Evolutionary conservation across 2,797 vertebrate species (phyloP).

Genomic region (Morelia viridis): DNA sequence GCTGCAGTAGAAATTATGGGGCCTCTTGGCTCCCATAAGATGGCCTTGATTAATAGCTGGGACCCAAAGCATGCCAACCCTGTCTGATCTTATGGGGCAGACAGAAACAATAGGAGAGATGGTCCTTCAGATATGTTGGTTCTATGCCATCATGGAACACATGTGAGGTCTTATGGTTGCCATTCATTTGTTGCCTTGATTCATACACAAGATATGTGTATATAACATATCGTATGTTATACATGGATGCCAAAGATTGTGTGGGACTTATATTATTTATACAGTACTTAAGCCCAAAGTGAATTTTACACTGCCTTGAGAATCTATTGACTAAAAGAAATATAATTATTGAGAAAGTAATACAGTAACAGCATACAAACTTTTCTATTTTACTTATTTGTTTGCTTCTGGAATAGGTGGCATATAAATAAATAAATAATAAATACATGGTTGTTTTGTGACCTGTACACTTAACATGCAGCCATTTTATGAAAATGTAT

Average conservation of each 20-base stretch:
- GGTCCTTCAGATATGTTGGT: too few relatives aligned
- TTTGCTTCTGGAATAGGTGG: not conserved
- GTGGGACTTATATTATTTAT: fast-evolving
- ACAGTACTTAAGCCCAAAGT: not conserved
- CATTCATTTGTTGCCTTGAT: not conserved
- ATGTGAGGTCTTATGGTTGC: not conserved
- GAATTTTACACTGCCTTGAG: not conserved
- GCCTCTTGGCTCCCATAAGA: too few relatives aligned
- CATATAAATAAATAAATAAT: not conserved
- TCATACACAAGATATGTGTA: too few relatives aligned
- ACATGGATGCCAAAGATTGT: fast-evolving
- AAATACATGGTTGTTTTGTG: not conserved
- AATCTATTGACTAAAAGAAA: too few relatives aligned
- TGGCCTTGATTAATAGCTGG: too few relatives aligned
- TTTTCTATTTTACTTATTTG: not conserved
- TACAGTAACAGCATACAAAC: not conserved
- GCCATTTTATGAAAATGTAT: not conserved
- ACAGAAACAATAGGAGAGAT: too few relatives aligned
- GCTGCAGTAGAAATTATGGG: too few relatives aligned
- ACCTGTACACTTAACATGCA: not conserved
- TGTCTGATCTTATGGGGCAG: too few relatives aligned
- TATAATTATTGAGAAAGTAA: not conserved
- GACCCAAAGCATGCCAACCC: too few relatives aligned
- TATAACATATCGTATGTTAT: not conserved
- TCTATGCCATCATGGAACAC: not conserved